Evolutionary conservation across 2,113 vertebrate genomes (phyloP).

Genomic region (Atrichornis clamosus): DNA sequence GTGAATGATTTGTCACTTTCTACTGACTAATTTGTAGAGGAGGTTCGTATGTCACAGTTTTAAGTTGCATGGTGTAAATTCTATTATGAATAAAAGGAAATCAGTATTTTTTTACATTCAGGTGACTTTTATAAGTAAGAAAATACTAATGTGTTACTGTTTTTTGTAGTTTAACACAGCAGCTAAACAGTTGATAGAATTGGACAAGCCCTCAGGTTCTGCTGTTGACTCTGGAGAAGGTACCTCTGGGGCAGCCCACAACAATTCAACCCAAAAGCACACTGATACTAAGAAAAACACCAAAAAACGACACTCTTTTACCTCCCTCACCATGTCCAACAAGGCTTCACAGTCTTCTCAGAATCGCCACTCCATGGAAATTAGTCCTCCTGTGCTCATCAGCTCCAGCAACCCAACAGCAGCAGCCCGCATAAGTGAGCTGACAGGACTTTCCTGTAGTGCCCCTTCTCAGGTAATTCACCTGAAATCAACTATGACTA

Average conservation of each 20-base stretch:
- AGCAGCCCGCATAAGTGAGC: slow-evolving; percentile 91
- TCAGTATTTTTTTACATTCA: background rate
- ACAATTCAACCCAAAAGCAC: slow-evolving; percentile 82
- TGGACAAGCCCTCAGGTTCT: slow-evolving; percentile 87
- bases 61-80: background rate
- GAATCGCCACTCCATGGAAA: slow-evolving; percentile 97
- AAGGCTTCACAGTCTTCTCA: slow-evolving; percentile 90
- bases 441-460: slow-evolving; percentile 92
- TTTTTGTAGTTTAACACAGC: slow-evolving; percentile 89
- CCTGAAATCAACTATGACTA: background rate
- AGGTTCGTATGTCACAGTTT: background rate
- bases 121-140: background rate
- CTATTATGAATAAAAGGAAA: background rate
- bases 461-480: slow-evolving; percentile 92
- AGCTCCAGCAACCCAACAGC: slow-evolving; percentile 97
- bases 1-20: background rate
- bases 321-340: slow-evolving; percentile 96
- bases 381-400: slow-evolving; percentile 96
- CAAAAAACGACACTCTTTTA: slow-evolving; percentile 98
- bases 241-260: slow-evolving; percentile 78
- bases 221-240: slow-evolving; percentile 84
- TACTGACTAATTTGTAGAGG: background rate
- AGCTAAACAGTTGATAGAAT: slow-evolving; percentile 93
- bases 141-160: background rate
- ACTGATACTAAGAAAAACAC: slow-evolving; percentile 94